Conservation (phyloP, 2,797 vertebrate species). For the Galaxias olidus region DNA sequence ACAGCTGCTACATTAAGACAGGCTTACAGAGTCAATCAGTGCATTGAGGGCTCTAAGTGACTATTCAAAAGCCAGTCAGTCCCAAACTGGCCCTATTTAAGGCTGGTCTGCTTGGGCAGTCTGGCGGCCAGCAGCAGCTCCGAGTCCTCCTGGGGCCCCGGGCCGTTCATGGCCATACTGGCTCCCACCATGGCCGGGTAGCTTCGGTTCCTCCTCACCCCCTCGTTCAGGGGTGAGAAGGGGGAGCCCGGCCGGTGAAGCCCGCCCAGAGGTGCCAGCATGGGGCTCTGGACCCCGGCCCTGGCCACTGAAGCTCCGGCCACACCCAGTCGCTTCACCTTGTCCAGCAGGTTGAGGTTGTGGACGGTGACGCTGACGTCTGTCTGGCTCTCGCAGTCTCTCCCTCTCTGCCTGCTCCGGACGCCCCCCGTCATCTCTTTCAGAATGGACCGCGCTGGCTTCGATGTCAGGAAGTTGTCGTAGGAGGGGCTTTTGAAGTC, state of each 20-base stretch:
- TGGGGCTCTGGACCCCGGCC: conserved; percentile 60
- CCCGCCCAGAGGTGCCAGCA: conserved; percentile 83
- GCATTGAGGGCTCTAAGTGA: conserved; percentile 29
- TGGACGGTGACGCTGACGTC: conserved; percentile 94
- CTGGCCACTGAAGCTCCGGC: conserved; percentile 73
- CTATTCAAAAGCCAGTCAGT: conserved; percentile 47
- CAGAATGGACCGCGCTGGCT: conserved; percentile 94
- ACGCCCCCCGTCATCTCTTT: conserved; percentile 87
- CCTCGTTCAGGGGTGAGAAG: conserved; percentile 81
- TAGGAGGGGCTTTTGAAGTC: conserved; percentile 93
- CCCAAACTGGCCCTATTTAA: conserved; percentile 66
- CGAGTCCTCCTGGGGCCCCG: conserved; percentile 82
- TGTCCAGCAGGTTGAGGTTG: conserved; percentile 96
- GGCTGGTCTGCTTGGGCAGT: conserved; percentile 82
- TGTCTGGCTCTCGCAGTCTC: conserved; percentile 93
- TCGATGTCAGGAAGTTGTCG: conserved; percentile 95
- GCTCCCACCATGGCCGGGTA: conserved; percentile 95
- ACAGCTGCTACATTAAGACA: not conserved
- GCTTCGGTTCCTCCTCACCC: conserved; percentile 91
- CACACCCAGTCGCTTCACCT: conserved; percentile 91
- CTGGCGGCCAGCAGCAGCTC: conserved; percentile 81
- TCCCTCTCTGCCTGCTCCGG: conserved; percentile 74
- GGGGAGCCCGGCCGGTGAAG: conserved; percentile 82
- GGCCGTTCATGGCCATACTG: conserved; percentile 97
- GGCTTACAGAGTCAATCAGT: conserved; percentile 29